These are phyloP conservation scores for Drosophila lowei DNA, from an alignment of 1,140 invertebrate species.

Conservation along the genomic window DNA sequence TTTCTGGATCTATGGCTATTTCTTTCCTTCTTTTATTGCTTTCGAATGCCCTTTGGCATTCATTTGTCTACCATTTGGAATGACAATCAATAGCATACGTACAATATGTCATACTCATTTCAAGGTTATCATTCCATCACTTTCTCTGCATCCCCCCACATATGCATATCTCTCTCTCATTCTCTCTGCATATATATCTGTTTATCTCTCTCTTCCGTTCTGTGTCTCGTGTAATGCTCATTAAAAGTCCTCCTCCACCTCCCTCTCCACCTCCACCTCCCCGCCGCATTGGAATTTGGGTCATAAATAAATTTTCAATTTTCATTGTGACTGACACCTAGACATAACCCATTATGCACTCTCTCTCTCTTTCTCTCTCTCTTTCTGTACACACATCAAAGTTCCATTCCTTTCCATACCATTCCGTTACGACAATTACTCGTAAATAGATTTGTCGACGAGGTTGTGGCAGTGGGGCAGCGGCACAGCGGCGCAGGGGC, in stretches of 20 bases:
- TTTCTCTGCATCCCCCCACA: not conserved
- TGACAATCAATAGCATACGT: not conserved
- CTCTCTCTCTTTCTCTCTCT: not conserved
- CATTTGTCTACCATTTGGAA: no score
- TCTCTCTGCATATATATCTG: not conserved
- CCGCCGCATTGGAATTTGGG: slow-evolving; percentile 7
- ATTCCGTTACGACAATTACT: slow-evolving; percentile 59
- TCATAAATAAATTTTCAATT: slow-evolving; percentile 26
- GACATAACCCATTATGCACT: not conserved
- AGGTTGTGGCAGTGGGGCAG: not conserved
- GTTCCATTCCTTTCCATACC: not conserved
- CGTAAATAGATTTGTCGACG: slow-evolving; percentile 54
- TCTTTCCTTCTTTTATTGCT: no score
- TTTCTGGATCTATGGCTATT: no score
- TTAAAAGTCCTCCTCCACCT: slow-evolving; percentile 7
- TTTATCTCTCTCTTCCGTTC: not conserved
- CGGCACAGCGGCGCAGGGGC: not conserved
- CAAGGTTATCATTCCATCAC: slow-evolving; percentile 9
- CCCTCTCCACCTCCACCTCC: no score
- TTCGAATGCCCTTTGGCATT: no score
- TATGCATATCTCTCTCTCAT: not conserved
- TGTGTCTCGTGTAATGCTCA: slow-evolving; percentile 7
- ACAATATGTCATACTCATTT: not conserved
- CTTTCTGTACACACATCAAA: slow-evolving; percentile 4
- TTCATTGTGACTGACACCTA: slow-evolving; percentile 24